Evolutionary conservation across 2,797 vertebrate species (phyloP).

Genomic region (Picus viridis): DNA sequence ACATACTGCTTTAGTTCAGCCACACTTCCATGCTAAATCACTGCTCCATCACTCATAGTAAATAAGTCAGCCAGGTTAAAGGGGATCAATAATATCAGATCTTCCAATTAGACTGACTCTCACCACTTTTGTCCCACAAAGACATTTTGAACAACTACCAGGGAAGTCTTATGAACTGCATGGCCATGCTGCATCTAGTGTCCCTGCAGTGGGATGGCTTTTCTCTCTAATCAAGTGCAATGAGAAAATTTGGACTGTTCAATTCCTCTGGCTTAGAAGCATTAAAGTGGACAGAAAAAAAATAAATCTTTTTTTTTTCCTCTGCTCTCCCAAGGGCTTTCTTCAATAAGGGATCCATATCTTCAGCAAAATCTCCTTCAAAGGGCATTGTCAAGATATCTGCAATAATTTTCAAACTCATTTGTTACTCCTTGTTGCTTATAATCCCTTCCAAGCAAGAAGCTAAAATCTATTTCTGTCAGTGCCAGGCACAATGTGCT

Average conservation of each 20-base stretch:
- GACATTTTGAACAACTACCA: neutral
- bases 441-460: neutral
- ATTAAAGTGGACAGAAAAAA: neutral
- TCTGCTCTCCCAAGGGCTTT: slow-evolving; percentile 10
- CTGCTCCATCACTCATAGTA: neutral
- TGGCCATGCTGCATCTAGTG: neutral
- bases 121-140: neutral
- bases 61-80: neutral
- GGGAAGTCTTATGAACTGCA: neutral
- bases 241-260: neutral
- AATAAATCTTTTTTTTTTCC: neutral
- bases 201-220: neutral
- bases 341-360: slow-evolving; percentile 22
- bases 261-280: neutral
- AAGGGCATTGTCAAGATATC: slow-evolving; percentile 3
- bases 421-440: slow-evolving; percentile 31
- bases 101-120: neutral
- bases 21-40: neutral
- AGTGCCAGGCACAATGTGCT: neutral
- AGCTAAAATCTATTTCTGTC: slow-evolving; percentile 11
- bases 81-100: neutral
- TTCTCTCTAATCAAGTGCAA: neutral
- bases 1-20: neutral
- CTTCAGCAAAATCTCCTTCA: slow-evolving; percentile 35
- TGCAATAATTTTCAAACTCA: slow-evolving; percentile 41